Evolutionary conservation across 2,113 vertebrate genomes (phyloP), one percentile per base, ranked within the genome.

Genomic region (Pseudopodoces humilis): DNA sequence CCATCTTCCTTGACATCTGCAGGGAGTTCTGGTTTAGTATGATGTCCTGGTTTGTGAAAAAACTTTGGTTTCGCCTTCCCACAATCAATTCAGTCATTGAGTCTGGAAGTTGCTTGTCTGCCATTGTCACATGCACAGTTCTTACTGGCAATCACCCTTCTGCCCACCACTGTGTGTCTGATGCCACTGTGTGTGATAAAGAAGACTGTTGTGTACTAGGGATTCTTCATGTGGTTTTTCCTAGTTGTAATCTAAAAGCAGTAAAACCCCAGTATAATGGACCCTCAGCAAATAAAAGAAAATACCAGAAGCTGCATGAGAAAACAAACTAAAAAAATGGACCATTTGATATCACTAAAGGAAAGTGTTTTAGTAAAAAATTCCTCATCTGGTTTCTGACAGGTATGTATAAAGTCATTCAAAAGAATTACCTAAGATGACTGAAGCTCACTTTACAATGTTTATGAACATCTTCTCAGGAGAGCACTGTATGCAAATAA

Each of bases 101-200:
- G 15, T 60, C 20, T n/a, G 41, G 59, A 2, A 11, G 10, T 31
- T 64, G 10, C 67, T 88, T 58, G 19, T 58, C 28, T 67, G 31
- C 55, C 39, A 8, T 43, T 50, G 28, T 33, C 7, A 47, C 2
- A 15, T 28, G 35, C 1, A 4, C 28, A 30, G 8, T 33, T 81
- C 18, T 80, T n/a, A 14, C 11, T 1, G 1, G 9, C 25, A 72
- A 8, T 27, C 14, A 39, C 9, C 17, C 8, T 58, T 67, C 16
- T 50, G 31, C 37, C 27, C 37, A 4, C 6, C 0, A 0, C 5
- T 31, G 13, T 55, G 43, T 53, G 21, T 59, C 59, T 74, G 30
- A 16, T 4, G 22, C 28, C 16, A 18, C 39, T 0, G 1, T 0
- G 0, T 3, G 2, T 65, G 50, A 39, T 24, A 79, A 74, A 90